Base-by-base conservation (phyloP, 2,888 invertebrate genomes). In the Coleophora flavipennella region DNA sequence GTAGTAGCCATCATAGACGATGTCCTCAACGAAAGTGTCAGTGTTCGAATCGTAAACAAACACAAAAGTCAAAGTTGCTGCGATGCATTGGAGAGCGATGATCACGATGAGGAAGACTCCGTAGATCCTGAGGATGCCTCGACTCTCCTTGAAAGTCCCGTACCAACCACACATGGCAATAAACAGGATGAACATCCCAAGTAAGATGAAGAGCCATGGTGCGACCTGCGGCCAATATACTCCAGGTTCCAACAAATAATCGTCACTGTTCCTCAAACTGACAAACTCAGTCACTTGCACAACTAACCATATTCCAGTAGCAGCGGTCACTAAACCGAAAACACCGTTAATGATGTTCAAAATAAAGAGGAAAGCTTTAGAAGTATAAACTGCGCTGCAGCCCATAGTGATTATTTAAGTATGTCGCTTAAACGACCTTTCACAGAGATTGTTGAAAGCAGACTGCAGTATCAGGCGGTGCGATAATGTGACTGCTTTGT, bases 141-240 rank as follows among this genome's bases (percentile, higher is more conserved):
- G 53, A 63, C 72, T 81, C 31, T 84, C 83, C 48, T 53, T 67
- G 48, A 55, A 69, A 12, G 83, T 62, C 1, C 83, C 83, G 49
- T 79, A 81, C 71, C 73, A 84, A 1, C 83, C 83, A 35, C 83
- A 83, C 56, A 80, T 75, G 0, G 83, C 63, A 27, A 84, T 69
- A 44, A 76, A 61, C 68, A 83, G 71, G 27, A 83, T 67, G 46
- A 70, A 71, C 33, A 83, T 42, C 25, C 81, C 83, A 6, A 79
- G 60, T 0, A 84, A 37, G 35, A 83, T 83, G 55, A 83, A 83
- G 49, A 84, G 67, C 84, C 84, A 84, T 71, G 84, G 84, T 37
- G 79, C 81, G 2, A 77, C 78, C 44, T 84, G 84, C 1, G 83
- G 84, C 84, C 84, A 84, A 57, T 84, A 84, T 34, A 84, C 59